A percentile compares a stretch with the other conserved stretches of the same genome.
phyloP scores from a whole-genome alignment of 2,113 vertebrate genomes.

The Cnemophilus loriae region DNA sequence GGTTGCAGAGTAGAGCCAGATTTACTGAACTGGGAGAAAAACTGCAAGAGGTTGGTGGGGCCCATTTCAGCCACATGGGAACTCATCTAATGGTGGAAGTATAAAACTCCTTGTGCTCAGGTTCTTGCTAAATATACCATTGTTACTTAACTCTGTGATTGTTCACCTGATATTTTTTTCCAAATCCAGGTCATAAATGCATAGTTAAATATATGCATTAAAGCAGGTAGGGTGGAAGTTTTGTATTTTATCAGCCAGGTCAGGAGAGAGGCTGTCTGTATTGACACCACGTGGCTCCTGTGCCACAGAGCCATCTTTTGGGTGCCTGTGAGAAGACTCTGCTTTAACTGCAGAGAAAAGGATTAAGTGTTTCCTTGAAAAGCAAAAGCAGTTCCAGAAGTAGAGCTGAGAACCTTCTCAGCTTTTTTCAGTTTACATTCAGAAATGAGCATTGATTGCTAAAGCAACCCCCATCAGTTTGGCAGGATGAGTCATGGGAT shows the following conservation, averaged over 20 bases:
- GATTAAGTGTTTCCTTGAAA: not conserved
- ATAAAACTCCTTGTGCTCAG: not conserved
- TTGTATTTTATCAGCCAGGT: not conserved
- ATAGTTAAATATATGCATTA: not conserved
- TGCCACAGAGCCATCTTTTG: not conserved
- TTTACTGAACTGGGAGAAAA: not conserved
- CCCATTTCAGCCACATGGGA: fast-evolving
- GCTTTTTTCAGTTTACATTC: not conserved
- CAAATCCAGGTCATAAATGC: not conserved
- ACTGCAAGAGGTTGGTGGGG: not conserved
- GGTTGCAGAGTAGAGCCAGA: not conserved
- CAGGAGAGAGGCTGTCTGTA: not conserved
- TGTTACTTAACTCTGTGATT: not conserved
- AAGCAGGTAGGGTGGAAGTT: not conserved
- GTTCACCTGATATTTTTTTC: not conserved
- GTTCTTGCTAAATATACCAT: not conserved
- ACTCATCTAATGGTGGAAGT: not conserved
- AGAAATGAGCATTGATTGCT: not conserved
- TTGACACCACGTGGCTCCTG: not conserved
- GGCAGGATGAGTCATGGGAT: not conserved
- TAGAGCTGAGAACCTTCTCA: not conserved
- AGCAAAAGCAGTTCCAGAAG: not conserved
- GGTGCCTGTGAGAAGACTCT: not conserved
- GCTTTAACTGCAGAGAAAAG: not conserved
- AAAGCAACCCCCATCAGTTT: not conserved